A percentile compares a stretch with the other conserved stretches of the same genome.
Evolutionary conservation across 2,888 invertebrate species (phyloP).

Genomic region (Trissoscelio sp.): DNA sequence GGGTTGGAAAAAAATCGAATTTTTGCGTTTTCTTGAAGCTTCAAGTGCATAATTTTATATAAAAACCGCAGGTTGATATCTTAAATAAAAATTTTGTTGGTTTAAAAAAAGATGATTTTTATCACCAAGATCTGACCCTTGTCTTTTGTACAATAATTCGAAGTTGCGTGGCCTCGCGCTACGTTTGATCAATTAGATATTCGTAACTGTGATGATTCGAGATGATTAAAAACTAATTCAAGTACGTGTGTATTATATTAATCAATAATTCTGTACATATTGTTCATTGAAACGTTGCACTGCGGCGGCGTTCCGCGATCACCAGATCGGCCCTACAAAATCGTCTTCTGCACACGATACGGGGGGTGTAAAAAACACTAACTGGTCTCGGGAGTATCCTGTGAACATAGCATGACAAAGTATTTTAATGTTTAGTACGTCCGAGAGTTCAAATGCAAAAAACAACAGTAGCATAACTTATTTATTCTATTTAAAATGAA

Average conservation of each 20-base stretch:
- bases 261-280: constrained; percentile 68
- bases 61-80: too few relatives aligned
- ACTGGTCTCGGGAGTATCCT: constrained; percentile 58
- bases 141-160: constrained; percentile 64
- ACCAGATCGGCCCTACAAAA: constrained; percentile 51
- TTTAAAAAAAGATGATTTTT: constrained; percentile 24
- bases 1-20: too few relatives aligned
- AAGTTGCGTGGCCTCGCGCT: constrained; percentile 64
- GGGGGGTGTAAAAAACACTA: constrained; percentile 57
- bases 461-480: background rate
- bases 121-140: constrained; percentile 57
- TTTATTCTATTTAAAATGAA: too few relatives aligned
- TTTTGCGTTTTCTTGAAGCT: too few relatives aligned
- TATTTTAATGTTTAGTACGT: background rate
- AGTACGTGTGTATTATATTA: constrained; percentile 68
- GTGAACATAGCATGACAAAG: constrained; percentile 40
- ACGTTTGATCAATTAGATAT: constrained; percentile 60
- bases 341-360: constrained; percentile 47
- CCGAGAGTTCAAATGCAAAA: background rate
- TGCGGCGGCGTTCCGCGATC: constrained; percentile 48
- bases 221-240: constrained; percentile 66
- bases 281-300: constrained; percentile 63
- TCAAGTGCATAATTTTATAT: too few relatives aligned
- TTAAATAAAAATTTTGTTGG: too few relatives aligned
- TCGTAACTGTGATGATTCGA: constrained; percentile 59